Percentiles rank a stretch among this genome's conserved stretches.
These are phyloP conservation scores for Xenentodon cancila DNA, from an alignment of 2,797 vertebrate species.

Conservation along the genomic window DNA sequence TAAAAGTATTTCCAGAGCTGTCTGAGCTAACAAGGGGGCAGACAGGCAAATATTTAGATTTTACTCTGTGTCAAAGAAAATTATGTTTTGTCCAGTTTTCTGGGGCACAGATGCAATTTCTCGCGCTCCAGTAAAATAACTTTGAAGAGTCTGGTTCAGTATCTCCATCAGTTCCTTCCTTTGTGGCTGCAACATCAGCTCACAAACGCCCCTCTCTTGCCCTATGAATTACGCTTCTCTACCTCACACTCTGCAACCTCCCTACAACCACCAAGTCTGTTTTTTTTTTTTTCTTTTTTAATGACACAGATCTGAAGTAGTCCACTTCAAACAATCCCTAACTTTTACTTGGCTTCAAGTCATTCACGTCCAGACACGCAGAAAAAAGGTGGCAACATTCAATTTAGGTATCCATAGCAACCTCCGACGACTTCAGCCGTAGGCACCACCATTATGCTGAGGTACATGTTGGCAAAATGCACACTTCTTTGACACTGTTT, in stretches of 20 bases:
- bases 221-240: slow-evolving; percentile 39
- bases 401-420: slow-evolving; percentile 26
- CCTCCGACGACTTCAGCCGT: slow-evolving; percentile 8
- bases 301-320: slow-evolving; percentile 8
- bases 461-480: slow-evolving; percentile 41
- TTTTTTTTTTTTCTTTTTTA: background rate
- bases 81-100: slow-evolving; percentile 14
- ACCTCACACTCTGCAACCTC: background rate
- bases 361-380: slow-evolving; percentile 18
- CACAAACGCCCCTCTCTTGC: slow-evolving; percentile 19
- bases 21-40: slow-evolving; percentile 54
- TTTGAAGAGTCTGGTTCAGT: slow-evolving; percentile 18
- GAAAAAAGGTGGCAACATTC: slow-evolving; percentile 6
- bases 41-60: slow-evolving; percentile 63
- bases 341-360: slow-evolving; percentile 35
- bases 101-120: slow-evolving; percentile 6
- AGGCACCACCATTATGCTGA: slow-evolving; percentile 11
- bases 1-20: slow-evolving; percentile 60
- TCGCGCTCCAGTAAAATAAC: slow-evolving; percentile 5
- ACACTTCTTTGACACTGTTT: slow-evolving; percentile 27
- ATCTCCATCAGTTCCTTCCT: slow-evolving; percentile 8
- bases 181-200: slow-evolving; percentile 3
- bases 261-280: slow-evolving; percentile 7
- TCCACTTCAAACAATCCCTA: slow-evolving; percentile 29
- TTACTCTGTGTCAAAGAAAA: slow-evolving; percentile 50